Percentiles rank a stretch among this genome's conserved stretches.
Conservation (phyloP, 2,888 invertebrate species). For the Stegana nigrithorax region DNA sequence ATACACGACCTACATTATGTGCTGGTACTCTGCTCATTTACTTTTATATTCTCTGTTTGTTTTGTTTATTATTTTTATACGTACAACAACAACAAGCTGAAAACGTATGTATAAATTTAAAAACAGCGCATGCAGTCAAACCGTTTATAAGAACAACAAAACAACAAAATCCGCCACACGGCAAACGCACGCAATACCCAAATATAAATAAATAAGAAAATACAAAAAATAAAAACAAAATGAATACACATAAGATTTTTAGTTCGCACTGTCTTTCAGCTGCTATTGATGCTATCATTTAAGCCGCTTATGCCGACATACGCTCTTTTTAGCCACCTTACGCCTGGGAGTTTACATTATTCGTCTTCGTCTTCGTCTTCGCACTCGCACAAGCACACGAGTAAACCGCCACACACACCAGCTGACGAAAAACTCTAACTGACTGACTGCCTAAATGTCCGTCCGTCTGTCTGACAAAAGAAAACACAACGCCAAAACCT, state of each 20-base stretch:
- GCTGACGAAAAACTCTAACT: slow-evolving; percentile 40
- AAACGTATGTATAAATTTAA: too few relatives aligned
- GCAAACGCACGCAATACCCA: too few relatives aligned
- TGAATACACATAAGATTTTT: too few relatives aligned
- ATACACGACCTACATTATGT: slow-evolving; percentile 52
- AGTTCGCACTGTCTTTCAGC: too few relatives aligned
- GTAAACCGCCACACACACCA: slow-evolving; percentile 29
- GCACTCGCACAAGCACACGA: slow-evolving; percentile 23
- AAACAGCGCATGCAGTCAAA: too few relatives aligned
- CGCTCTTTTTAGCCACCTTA: too few relatives aligned
- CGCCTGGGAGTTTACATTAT: slow-evolving; percentile 1
- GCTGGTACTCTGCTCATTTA: not conserved
- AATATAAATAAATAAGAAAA: not conserved
- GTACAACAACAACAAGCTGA: slow-evolving; percentile 36
- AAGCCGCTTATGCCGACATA: too few relatives aligned
- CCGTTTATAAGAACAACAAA: slow-evolving; percentile 15
- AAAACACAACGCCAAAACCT: too few relatives aligned
- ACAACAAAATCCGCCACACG: slow-evolving; percentile 22
- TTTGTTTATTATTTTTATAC: slow-evolving; percentile 1
- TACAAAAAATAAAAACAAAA: not conserved
- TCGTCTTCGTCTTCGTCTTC: slow-evolving; percentile 20
- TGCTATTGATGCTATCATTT: too few relatives aligned
- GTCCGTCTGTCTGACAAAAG: too few relatives aligned
- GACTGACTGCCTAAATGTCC: slow-evolving; percentile 34
- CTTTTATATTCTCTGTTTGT: slow-evolving; percentile 42